These are phyloP conservation scores for Porites lobata DNA, from an alignment of 92 coral and sea anemone genomes.

Conservation along the genomic window DNA sequence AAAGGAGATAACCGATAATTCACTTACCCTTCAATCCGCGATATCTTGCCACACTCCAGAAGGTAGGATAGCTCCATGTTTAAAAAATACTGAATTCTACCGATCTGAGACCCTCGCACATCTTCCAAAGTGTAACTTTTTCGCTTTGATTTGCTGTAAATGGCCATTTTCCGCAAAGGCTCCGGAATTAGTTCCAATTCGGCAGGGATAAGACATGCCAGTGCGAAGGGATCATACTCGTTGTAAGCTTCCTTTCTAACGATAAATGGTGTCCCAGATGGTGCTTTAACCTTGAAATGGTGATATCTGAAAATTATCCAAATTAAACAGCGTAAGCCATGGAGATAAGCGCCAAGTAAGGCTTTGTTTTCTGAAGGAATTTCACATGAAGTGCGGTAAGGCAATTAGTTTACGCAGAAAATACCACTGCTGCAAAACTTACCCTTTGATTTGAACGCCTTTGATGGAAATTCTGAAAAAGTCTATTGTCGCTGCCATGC, in stretches of 20 bases:
- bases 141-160: slow-evolving; percentile 35
- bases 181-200: slow-evolving; percentile 36
- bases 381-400: slow-evolving; percentile 8
- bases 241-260: slow-evolving; percentile 24
- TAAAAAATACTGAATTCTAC: too few species aligned
- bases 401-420: slow-evolving; percentile 20
- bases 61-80: too few species aligned
- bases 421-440: slow-evolving; percentile 13
- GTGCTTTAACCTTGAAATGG: slow-evolving; percentile 44
- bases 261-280: slow-evolving; percentile 37
- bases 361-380: neutral
- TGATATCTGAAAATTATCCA: slow-evolving; percentile 30
- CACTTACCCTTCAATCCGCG: too few species aligned
- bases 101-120: too few species aligned
- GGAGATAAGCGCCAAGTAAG: slow-evolving; percentile 13
- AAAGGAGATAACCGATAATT: too few species aligned
- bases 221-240: slow-evolving; percentile 30
- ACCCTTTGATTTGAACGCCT: slow-evolving; percentile 46
- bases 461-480: slow-evolving; percentile 18
- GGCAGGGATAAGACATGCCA: slow-evolving; percentile 38
- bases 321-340: slow-evolving; percentile 22
- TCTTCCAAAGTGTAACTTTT: too few species aligned
- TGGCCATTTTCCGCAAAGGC: slow-evolving; percentile 28
- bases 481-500: slow-evolving; percentile 10
- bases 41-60: too few species aligned